Evolutionary conservation across 2,888 invertebrate species (phyloP), one percentile per base, ranked within the genome.

Genomic region (Tortrix viridana): DNA sequence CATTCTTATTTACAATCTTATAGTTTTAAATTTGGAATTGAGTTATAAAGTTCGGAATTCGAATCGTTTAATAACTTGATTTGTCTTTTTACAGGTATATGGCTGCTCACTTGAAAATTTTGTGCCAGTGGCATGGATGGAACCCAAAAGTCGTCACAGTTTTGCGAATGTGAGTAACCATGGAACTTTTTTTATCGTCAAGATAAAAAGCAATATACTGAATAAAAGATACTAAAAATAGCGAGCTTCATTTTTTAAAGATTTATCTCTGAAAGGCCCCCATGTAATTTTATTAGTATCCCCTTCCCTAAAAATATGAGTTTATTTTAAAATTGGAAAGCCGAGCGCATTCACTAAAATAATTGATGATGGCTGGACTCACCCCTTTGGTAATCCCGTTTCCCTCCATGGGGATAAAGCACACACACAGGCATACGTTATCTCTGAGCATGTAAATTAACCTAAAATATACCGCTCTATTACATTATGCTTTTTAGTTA

Each of bases 271-370:
- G 23, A 52, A 60, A 57, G 60, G 60, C 67, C 79, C 71, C 74
- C 72, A 67, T 72, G 77, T 85, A 85, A 89, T 86, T 85, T 82
- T 82, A 84, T 87, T 86, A 86, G 72, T 74, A 69, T 79, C 83
- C 86, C 86, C 84, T 77, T 73, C 74, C 72, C 74, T 71, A 54
- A 70, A 75, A 77, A 67, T 73, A 70, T 73, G 72, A 78, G 87
- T 88, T 88, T 89, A 88, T 89, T 89, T 89, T 79, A 88, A 90
- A 90, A 89, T 88, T 85, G 86, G 84, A 85, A 86, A 86, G 84
- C 82, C 68, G 79, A 75, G 80, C 80, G 79, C 79, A 76, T 80
- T 84, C 84, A 81, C 78, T 77, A 84, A 82, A 82, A 89, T 91
- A 89, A 90, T 89, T 89, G 88, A 89, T 88, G 86, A 76, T 80